phyloP scores from a whole-genome alignment of 2,888 invertebrate species.

The Adineta ricciae region DNA sequence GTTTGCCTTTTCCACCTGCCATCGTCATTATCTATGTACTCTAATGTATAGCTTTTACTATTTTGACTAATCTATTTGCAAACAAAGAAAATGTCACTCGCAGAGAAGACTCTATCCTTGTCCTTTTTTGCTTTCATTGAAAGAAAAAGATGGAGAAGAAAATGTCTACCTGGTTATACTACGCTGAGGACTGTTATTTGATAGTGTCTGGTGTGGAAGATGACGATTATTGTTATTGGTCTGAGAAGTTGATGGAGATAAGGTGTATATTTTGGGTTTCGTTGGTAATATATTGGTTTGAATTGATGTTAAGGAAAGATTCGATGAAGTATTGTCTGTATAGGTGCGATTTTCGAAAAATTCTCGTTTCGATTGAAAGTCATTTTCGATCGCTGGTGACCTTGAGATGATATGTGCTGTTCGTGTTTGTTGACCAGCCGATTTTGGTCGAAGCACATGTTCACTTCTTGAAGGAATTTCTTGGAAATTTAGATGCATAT shows the following conservation, averaged over 20 bases:
- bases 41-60: not conserved
- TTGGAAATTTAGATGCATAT: not conserved
- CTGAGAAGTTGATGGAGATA: not conserved
- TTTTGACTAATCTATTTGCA: constrained; percentile 5
- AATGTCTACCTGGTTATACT: not conserved
- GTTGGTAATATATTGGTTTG: not conserved
- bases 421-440: not conserved
- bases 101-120: not conserved
- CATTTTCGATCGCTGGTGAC: not conserved
- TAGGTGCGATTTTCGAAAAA: constrained; percentile 22
- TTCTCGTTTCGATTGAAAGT: constrained; percentile 17
- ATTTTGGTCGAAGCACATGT: not conserved
- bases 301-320: not conserved
- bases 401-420: not conserved
- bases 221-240: not conserved
- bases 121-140: too few relatives aligned
- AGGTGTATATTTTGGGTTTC: not conserved
- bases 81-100: not conserved
- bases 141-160: too few relatives aligned
- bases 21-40: not conserved
- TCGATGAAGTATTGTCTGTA: not conserved
- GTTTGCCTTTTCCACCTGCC: not conserved
- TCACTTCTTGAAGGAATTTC: not conserved
- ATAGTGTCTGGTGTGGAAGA: not conserved
- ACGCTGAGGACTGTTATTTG: not conserved